Evolutionary conservation across 2,113 vertebrate genomes (phyloP).

Genomic region (Talpa occidentalis): DNA sequence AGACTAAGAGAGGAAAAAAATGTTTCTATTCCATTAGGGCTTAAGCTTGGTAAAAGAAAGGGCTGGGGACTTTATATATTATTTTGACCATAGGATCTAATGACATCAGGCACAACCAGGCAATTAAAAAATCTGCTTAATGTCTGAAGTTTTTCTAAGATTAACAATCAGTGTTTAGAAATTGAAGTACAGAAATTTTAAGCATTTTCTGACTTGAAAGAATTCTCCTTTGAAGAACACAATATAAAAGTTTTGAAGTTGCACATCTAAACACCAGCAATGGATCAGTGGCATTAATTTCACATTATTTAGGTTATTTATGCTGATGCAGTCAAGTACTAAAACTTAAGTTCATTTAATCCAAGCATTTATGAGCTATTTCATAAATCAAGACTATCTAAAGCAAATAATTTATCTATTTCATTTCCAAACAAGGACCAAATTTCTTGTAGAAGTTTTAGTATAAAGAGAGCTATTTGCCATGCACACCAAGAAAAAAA

Average conservation of each 20-base stretch:
- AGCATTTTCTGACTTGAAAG: slow-evolving; percentile 46
- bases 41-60: neutral
- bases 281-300: neutral
- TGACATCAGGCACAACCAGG: neutral
- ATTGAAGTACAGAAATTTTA: slow-evolving; percentile 6
- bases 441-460: slow-evolving; percentile 35
- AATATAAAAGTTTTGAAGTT: neutral
- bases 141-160: slow-evolving; percentile 2
- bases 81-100: neutral
- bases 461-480: slow-evolving; percentile 10
- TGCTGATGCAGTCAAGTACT: neutral
- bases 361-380: slow-evolving; percentile 15
- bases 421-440: slow-evolving; percentile 36
- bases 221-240: slow-evolving; percentile 36
- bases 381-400: neutral
- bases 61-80: neutral
- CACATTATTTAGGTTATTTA: neutral
- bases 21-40: neutral
- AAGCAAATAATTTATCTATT: slow-evolving; percentile 32
- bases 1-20: slow-evolving; percentile 32
- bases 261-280: neutral
- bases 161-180: slow-evolving; percentile 34
- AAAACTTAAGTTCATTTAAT: neutral
- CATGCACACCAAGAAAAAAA: neutral
- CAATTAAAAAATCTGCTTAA: neutral